Conservation (phyloP, 2,888 invertebrate genomes). For the Nomada fucata region DNA sequence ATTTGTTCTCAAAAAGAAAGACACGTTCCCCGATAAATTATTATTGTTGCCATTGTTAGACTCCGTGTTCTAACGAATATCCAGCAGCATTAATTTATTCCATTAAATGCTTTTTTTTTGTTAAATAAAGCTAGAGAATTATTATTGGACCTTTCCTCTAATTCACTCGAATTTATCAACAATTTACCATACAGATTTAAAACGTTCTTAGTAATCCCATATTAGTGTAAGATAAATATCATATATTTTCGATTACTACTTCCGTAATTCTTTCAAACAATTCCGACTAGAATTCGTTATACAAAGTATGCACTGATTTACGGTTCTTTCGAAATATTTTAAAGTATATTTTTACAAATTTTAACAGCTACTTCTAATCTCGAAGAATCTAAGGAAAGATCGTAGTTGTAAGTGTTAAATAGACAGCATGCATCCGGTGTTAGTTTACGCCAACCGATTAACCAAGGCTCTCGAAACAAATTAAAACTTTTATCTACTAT, state of each 20-base stretch:
- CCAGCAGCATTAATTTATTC: slow-evolving; percentile 71
- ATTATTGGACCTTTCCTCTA: neutral
- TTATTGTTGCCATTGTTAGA: slow-evolving; percentile 35
- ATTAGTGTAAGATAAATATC: too few species aligned
- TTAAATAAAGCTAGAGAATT: slow-evolving; percentile 72
- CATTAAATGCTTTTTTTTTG: slow-evolving; percentile 65
- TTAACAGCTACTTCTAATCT: neutral
- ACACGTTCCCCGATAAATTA: slow-evolving; percentile 36
- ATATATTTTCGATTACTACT: too few species aligned
- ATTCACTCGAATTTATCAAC: neutral
- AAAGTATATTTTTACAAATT: neutral
- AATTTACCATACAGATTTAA: neutral
- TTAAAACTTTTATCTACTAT: slow-evolving; percentile 34
- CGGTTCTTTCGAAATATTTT: too few species aligned
- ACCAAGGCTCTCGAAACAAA: slow-evolving; percentile 32
- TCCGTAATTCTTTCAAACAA: too few species aligned
- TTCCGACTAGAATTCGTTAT: neutral
- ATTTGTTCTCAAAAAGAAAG: slow-evolving; percentile 37
- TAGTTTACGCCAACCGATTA: slow-evolving; percentile 68
- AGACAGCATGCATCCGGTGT: slow-evolving; percentile 79
- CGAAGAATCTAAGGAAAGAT: neutral
- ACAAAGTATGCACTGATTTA: neutral
- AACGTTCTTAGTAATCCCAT: too few species aligned
- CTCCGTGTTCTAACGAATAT: slow-evolving; percentile 47
- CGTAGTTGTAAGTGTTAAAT: slow-evolving; percentile 43